Evolutionary conservation across 2,797 vertebrate genomes (phyloP), one percentile per base, ranked within the genome.

Genomic region (Arrhamphus sclerolepis): DNA sequence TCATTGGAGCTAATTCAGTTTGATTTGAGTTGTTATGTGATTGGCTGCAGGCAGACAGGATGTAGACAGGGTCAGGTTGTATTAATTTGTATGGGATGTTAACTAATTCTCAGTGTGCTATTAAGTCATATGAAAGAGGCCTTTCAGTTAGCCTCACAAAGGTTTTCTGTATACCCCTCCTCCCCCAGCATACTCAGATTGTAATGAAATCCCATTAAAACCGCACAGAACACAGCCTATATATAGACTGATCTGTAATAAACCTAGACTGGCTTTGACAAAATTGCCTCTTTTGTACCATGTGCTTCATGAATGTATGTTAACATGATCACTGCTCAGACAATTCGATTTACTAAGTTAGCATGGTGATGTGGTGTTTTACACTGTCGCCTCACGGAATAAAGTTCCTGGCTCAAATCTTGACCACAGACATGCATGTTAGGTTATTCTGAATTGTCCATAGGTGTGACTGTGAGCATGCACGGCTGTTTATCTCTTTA

Each of bases 131-230:
- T 89, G 83, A 91, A 91, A 89, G 85, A 80, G 42, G 72, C 62
- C 82, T 89, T 91, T 91, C 86, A 87, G 72, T 46, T 47, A 6
- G n/a, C 50, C 80, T 66, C 65, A 86, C 89, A 90, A 82, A 87
- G 87, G 66, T 82, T 85, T 68, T 57, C 70, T 85, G 74, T 89
- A 62, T 83, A 56, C 34, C 29, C 44, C 28, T 38, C 34, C 13
- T 38, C 46, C 20, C 51, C 49, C 64, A 63, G 74, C 69, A 70
- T 69, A 68, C 63, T 75, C n/a, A 22, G 62, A 83, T 80, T 86
- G 66, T 75, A 86, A 85, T 64, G 43, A 80, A 86, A 88, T 68
- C 56, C 65, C 38, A 83, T 81, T 72, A 86, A 84, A 86, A 42
- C 54, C 34, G 34, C 51, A 60, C 43, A 64, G 46, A 69, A 56